A percentile compares a stretch with the other conserved stretches of the same genome.
phyloP scores from a whole-genome alignment of 2,888 invertebrate species.

The Ceratothoa steindachneri region DNA sequence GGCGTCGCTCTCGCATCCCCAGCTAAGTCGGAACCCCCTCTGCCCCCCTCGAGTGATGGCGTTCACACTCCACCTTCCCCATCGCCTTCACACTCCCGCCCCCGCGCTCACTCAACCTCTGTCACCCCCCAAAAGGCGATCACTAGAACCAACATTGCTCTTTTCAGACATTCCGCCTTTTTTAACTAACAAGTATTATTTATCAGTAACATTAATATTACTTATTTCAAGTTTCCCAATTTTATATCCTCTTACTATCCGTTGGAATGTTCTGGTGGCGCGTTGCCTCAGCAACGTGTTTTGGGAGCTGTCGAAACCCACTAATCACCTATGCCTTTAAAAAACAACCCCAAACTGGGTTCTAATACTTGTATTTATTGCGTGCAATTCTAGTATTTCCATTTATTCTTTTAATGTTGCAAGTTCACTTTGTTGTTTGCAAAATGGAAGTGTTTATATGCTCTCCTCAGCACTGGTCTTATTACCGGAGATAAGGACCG shows the following conservation, averaged over 20 bases:
- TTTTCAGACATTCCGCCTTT: constrained; percentile 42
- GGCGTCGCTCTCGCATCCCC: not conserved
- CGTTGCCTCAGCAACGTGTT: no score
- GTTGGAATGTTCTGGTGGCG: no score
- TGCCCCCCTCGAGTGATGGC: not conserved
- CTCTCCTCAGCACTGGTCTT: not conserved
- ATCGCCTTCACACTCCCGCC: constrained; percentile 18
- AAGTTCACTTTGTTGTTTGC: no score
- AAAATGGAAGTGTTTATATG: no score
- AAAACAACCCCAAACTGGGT: no score
- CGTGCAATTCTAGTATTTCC: no score
- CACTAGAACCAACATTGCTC: constrained; percentile 34
- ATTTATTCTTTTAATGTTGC: no score
- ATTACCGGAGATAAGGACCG: not conserved
- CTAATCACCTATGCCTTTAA: no score
- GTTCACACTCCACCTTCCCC: constrained; percentile 24
- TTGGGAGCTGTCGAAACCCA: no score
- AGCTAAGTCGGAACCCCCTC: constrained; percentile 3
- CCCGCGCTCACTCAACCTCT: constrained; percentile 41
- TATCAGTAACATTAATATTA: not conserved
- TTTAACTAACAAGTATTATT: constrained; percentile 27
- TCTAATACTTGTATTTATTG: no score
- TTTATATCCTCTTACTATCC: no score
- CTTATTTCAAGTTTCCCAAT: no score
- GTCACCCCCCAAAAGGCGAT: constrained; percentile 29